Conservation (phyloP, 2,797 vertebrate species). For the Pantherophis alleghaniensis region DNA sequence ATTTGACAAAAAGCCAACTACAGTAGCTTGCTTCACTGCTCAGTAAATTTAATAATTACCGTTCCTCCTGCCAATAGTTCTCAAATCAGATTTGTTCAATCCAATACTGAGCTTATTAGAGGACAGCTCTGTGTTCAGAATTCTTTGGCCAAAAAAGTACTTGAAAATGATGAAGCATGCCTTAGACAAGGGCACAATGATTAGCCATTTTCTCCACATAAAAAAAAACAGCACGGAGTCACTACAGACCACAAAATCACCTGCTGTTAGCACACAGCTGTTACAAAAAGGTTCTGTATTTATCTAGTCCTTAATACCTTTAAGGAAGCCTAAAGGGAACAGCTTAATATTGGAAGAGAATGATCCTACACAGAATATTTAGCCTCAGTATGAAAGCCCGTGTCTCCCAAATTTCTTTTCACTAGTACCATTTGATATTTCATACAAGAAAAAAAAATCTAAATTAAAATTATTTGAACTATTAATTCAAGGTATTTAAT, state of each 20-base stretch:
- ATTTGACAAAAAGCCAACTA: slow-evolving; percentile 78
- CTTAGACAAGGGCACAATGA: slow-evolving; percentile 75
- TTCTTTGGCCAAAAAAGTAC: slow-evolving; percentile 76
- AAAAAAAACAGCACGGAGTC: slow-evolving; percentile 72
- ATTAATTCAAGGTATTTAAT: slow-evolving; percentile 35
- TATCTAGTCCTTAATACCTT: slow-evolving; percentile 71
- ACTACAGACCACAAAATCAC: slow-evolving; percentile 72
- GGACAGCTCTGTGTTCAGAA: slow-evolving; percentile 73
- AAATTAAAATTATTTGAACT: slow-evolving; percentile 22
- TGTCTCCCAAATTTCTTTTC: slow-evolving; percentile 66
- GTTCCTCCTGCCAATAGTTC: slow-evolving; percentile 75
- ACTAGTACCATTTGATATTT: slow-evolving; percentile 50
- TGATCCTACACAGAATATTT: slow-evolving; percentile 64
- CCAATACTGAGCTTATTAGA: slow-evolving; percentile 78
- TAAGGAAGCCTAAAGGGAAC: slow-evolving; percentile 70
- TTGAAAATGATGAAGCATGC: slow-evolving; percentile 76
- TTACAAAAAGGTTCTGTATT: slow-evolving; percentile 73
- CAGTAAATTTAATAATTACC: slow-evolving; percentile 79
- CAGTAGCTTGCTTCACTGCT: slow-evolving; percentile 75
- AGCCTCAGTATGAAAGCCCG: slow-evolving; percentile 64
- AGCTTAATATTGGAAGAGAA: slow-evolving; percentile 69
- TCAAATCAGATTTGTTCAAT: slow-evolving; percentile 78
- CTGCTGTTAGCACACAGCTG: slow-evolving; percentile 73
- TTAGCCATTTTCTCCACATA: slow-evolving; percentile 74
- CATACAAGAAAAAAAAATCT: slow-evolving; percentile 36